phyloP scores from a whole-genome alignment of 2,113 vertebrate species.

The Tragelaphus buxtoni region DNA sequence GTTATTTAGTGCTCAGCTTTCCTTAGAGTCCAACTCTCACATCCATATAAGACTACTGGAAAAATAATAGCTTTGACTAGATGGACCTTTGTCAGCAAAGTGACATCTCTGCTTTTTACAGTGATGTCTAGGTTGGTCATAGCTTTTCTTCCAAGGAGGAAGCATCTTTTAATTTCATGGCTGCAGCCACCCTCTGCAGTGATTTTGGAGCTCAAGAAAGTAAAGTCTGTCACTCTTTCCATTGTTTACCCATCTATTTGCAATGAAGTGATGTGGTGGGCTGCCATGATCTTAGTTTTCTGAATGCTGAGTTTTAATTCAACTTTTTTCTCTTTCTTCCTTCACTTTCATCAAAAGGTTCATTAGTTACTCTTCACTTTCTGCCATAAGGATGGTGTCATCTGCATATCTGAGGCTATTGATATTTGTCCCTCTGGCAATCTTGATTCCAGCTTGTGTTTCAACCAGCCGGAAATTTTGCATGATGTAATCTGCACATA shows the following conservation, averaged over 20 bases:
- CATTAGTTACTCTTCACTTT: neutral
- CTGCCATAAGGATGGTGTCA: neutral
- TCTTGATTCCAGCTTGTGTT: neutral
- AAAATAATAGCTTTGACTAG: neutral
- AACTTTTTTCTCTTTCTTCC: too few species aligned
- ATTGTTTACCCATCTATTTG: neutral
- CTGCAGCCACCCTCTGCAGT: neutral
- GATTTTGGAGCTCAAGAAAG: neutral
- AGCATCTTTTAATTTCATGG: neutral
- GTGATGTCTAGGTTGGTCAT: neutral
- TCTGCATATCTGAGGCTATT: neutral
- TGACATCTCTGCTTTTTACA: too few species aligned
- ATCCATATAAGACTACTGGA: neutral
- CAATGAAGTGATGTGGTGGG: too few species aligned
- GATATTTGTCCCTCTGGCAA: neutral
- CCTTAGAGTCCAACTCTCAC: neutral
- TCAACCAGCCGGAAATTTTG: accelerated
- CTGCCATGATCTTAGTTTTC: too few species aligned
- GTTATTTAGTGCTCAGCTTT: neutral
- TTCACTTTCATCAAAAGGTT: neutral
- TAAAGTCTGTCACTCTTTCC: neutral
- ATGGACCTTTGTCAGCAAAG: neutral
- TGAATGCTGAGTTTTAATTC: too few species aligned
- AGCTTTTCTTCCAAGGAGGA: neutral
- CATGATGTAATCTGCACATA: neutral